These are phyloP conservation scores for Meriones unguiculatus DNA, from an alignment of 2,113 vertebrate genomes.

Conservation along the genomic window DNA sequence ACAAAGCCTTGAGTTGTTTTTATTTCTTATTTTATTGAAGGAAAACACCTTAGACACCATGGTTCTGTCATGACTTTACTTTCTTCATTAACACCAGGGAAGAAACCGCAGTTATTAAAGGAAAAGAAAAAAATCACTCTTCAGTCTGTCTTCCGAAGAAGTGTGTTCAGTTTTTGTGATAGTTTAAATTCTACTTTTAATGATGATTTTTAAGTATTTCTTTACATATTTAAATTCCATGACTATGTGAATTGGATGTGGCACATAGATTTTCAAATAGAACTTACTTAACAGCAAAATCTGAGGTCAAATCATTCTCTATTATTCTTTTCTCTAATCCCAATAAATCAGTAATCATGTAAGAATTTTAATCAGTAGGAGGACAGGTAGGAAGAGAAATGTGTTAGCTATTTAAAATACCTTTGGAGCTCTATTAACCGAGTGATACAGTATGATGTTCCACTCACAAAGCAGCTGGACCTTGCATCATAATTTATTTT, in stretches of 20 bases:
- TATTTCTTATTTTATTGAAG: slow-evolving; percentile 18
- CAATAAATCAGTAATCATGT: slow-evolving; percentile 25
- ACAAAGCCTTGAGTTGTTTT: background rate
- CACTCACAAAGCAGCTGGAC: background rate
- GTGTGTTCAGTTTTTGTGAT: background rate
- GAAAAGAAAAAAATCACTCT: background rate
- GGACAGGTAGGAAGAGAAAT: background rate
- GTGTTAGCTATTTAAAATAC: background rate
- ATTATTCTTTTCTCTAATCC: slow-evolving; percentile 51
- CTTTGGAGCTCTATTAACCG: background rate
- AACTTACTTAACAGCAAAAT: background rate
- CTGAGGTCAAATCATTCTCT: slow-evolving; percentile 31
- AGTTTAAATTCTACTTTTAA: slow-evolving; percentile 35
- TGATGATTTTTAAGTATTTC: background rate
- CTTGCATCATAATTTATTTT: slow-evolving; percentile 23
- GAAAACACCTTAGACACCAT: background rate
- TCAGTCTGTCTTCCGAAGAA: background rate
- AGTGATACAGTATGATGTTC: background rate
- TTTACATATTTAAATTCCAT: background rate
- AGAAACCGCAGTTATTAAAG: background rate
- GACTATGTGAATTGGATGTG: background rate
- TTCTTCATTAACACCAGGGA: background rate
- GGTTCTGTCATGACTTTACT: background rate
- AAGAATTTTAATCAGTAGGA: background rate
- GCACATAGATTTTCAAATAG: background rate